phyloP scores from a whole-genome alignment of 2,888 invertebrate genomes.

The Drosophila kambysellisi region DNA sequence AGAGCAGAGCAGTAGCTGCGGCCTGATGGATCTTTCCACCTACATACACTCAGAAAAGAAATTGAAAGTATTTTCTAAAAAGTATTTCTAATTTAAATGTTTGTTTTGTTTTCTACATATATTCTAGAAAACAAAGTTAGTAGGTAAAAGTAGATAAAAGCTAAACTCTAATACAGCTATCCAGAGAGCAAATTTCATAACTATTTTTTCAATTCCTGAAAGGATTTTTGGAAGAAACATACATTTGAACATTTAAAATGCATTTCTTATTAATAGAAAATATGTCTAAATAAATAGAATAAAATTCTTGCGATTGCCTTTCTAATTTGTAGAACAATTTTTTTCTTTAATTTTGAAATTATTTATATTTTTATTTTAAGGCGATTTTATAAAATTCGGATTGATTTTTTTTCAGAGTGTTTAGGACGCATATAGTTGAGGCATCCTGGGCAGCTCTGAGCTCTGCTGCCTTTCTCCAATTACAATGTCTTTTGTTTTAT shows the following conservation, averaged over 20 bases:
- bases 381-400: neutral
- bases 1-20: slow-evolving; percentile 35
- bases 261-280: neutral
- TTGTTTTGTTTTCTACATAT: too few relatives aligned
- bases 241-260: neutral
- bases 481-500: slow-evolving; percentile 80
- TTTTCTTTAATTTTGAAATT: neutral
- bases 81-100: too few relatives aligned
- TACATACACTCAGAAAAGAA: slow-evolving; percentile 2
- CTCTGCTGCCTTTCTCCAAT: slow-evolving; percentile 52
- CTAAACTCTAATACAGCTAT: too few relatives aligned
- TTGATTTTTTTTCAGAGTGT: neutral
- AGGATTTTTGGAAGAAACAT: too few relatives aligned
- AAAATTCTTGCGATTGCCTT: neutral
- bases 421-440: neutral
- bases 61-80: too few relatives aligned
- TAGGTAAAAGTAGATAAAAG: too few relatives aligned
- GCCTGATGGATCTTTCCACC: slow-evolving; percentile 54
- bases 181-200: too few relatives aligned
- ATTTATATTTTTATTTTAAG: neutral
- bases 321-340: too few relatives aligned
- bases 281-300: neutral
- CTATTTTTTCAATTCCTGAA: too few relatives aligned
- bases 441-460: neutral
- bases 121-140: too few relatives aligned